Evolutionary conservation across 2,888 invertebrate genomes (phyloP), one percentile per base, ranked within the genome.

Genomic region (Amiota communis): DNA sequence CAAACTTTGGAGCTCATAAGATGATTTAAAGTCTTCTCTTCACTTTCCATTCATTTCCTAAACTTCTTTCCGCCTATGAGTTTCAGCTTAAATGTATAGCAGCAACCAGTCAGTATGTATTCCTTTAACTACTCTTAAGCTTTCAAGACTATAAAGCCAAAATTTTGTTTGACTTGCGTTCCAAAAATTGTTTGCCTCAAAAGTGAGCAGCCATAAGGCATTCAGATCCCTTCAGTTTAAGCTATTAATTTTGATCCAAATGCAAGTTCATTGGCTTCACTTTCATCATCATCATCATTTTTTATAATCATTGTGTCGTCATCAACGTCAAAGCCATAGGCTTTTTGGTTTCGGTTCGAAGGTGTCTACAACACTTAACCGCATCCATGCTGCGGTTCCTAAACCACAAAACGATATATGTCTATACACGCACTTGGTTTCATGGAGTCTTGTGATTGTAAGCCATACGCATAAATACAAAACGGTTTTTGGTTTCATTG

Each of bases 211-310:
- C 23, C 23, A 23, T 23, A 23, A 23, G 23, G 23, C 23, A 23
- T 23, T 36, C 6, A 4, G 2, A 36, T 36, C 36, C 6, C 36
- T 36, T 36, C 36, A 36, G 36, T 36, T 36, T 36, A 36, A 36
- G 36, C 36, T 36, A 36, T 36, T 36, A 12, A 53, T 46, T 63
- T 63, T 59, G 3, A 17, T 17, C 53, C 17, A 23, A 51, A 23
- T 23, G 12, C 17, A 68, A 51, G 53, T 68, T 68, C 67, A 68
- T 68, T 68, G 67, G 67, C 67, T 53, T 51, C 67, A 51, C n/a
- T 20, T 20, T 53, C 13, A 20, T 23, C 51, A 20, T 63, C 36
- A 36, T 6, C 36, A 10, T 9, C 59, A 17, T 17, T 36, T 36
- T 36, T 36, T 36, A 36, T 36, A 36, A 4, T 2, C 36, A 6